Base-by-base conservation (phyloP, 2,797 vertebrate genomes). In the Hemibagrus guttatus region DNA sequence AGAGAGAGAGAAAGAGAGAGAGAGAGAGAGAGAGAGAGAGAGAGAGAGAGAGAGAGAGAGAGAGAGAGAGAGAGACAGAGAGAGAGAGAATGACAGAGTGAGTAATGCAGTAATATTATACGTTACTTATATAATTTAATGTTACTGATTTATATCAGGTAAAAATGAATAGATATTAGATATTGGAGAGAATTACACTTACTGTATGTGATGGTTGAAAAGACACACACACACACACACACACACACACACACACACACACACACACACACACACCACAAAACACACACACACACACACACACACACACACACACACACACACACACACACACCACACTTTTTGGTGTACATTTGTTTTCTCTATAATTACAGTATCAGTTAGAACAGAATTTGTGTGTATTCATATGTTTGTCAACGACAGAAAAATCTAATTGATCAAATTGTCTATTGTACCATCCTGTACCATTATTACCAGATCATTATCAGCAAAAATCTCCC, bases 11-110 rank as follows among this genome's bases (percentile, higher is more conserved):
- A 64, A 16, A 46, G 84, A 59, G 61, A 81, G 21, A 82, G 28
- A 72, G 72, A 87, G 59, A 46, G 46, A 54, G 89, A 91, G 87
- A 84, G 81, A 72, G 91, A 89, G 86, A 59, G 68, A 80, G 85
- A 56, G 31, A 54, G 84, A 63, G 78, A 81, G n/a, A 84, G 54
- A 81, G 76, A 90, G 58, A 21, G 69, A 72, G 35, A 72, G 69
- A 75, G 63, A 85, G 61, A 63, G 11, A 87, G 49, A 87, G 59
- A 66, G 17, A 52, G 42, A 66, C 89, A 91, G 86, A 84, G 78
- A 74, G 90, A 89, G 85, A 61, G 68, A 81, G 86, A 59, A 16
- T 46, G 82, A 54, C 66, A 81, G 12, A 82, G 26, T 74, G 66
- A 87, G 59, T 85, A 71, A 84, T 49, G 68, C 23, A 89, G 58